Base-by-base conservation (phyloP, 2,113 vertebrate species). In the Caranx ignobilis region DNA sequence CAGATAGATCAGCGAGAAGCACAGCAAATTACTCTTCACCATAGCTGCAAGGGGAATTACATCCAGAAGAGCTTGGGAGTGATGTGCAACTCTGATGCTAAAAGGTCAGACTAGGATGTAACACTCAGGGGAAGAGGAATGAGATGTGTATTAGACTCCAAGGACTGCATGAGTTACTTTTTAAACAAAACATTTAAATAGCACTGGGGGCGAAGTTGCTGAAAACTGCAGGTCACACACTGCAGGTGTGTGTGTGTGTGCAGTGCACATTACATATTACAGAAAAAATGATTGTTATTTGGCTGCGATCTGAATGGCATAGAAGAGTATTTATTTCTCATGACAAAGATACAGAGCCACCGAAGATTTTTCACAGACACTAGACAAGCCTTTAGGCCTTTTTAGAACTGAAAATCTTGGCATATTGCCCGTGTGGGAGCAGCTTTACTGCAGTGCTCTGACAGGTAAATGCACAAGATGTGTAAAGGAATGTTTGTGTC, bases 381-480 rank as follows among this genome's bases (percentile, higher is more conserved):
- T 26, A 85, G 54, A 70, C 66, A 71, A 57, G 66, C 35, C 64
- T 75, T 67, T 63, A 60, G 71, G 66, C 60, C 66, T 87, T 79
- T 75, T 79, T 75, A 67, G 78, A 83, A 78, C 75, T 41, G 13
- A 63, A 77, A 66, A 34, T 35, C 39, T 63, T 88, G 91, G 86
- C 87, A 43, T 47, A 60, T 19, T 16, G 81, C 83, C 87, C 77
- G 19, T 32, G 43, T 67, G 60, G 75, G 84, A 83, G 82, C 78
- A n/a, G 55, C 85, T 87, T 90, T 77, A 86, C 84, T 88, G 76
- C 79, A 67, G 64, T 10, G 15, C 78, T 88, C 77, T 91, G 93
- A 93, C 93, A 93, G 89, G 90, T 92, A 91, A 91, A 90, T 89
- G 88, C 84, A 89, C 19, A 81, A 90, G 77, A 82, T 89, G 88